phyloP scores from a whole-genome alignment of 2,113 vertebrate species.

The Gambusia holbrooki region DNA sequence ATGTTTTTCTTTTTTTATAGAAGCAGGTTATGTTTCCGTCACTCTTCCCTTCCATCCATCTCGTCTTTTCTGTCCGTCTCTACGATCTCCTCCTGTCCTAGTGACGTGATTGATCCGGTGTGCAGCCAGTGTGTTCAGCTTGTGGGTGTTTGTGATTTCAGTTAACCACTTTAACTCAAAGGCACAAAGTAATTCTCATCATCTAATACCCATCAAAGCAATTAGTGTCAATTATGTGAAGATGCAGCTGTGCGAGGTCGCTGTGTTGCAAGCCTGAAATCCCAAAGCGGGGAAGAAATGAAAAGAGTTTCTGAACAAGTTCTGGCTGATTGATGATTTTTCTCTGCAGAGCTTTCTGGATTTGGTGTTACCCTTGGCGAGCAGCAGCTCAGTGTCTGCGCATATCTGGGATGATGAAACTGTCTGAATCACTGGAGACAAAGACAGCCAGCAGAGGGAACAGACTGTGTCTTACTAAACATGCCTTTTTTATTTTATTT shows the following conservation, averaged over 20 bases:
- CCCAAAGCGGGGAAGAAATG: conserved; percentile 37
- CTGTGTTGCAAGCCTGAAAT: conserved; percentile 44
- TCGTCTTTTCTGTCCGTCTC: conserved; percentile 24
- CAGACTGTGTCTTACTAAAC: conserved; percentile 3
- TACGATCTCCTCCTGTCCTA: conserved; percentile 64
- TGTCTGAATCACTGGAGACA: conserved; percentile 29
- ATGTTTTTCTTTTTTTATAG: neutral
- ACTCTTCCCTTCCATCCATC: conserved; percentile 37
- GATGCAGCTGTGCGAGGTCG: conserved; percentile 70
- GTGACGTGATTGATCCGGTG: conserved; percentile 73
- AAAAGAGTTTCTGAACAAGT: conserved; percentile 31
- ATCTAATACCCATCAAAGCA: conserved; percentile 77
- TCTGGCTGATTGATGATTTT: conserved; percentile 46
- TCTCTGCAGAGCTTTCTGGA: conserved; percentile 38
- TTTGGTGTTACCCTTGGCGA: conserved; percentile 11
- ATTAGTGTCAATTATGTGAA: conserved; percentile 79
- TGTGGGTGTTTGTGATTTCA: conserved; percentile 46
- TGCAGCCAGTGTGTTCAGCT: neutral
- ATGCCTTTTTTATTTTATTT: conserved; percentile 7
- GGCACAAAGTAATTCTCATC: conserved; percentile 64
- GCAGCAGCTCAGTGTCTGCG: conserved; percentile 26
- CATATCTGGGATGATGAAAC: conserved; percentile 25
- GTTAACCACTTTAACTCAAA: conserved; percentile 60
- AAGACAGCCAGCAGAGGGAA: neutral
- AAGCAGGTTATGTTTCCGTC: conserved; percentile 36